A percentile compares a stretch with the other conserved stretches of the same genome.
phyloP scores from a whole-genome alignment of 2,113 vertebrate genomes.

The Bufo gargarizans region DNA sequence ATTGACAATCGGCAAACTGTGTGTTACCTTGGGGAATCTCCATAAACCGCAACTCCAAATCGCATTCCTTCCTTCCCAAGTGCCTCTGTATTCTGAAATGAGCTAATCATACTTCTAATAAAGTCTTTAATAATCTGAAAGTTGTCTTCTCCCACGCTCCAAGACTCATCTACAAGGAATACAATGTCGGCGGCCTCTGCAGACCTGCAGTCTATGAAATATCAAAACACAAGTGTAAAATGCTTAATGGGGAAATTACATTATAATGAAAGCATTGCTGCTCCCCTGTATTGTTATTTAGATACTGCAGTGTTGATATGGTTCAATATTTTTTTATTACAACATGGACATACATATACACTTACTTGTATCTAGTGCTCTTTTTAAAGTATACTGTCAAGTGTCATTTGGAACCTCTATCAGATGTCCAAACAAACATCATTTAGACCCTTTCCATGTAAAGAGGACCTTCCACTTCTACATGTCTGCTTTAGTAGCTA shows the following conservation, averaged over 20 bases:
- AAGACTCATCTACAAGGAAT: constrained; percentile 83
- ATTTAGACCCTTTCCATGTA: too few species aligned
- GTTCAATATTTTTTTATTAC: too few species aligned
- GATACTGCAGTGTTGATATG: too few species aligned
- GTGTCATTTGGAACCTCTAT: too few species aligned
- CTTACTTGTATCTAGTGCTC: too few species aligned
- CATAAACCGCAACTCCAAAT: constrained; percentile 81
- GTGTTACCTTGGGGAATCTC: constrained; percentile 76
- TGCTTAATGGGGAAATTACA: neutral
- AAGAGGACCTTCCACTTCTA: too few species aligned
- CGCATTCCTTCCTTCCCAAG: constrained; percentile 76
- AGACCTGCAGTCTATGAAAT: constrained; percentile 77
- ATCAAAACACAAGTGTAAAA: neutral
- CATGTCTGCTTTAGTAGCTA: too few species aligned
- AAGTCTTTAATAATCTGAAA: constrained; percentile 77
- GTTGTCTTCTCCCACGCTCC: constrained; percentile 68
- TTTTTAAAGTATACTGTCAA: too few species aligned
- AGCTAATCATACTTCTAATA: constrained; percentile 68
- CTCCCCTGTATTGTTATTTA: too few species aligned
- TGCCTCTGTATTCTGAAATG: constrained; percentile 68
- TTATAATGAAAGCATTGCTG: neutral
- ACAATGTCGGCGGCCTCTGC: constrained; percentile 78
- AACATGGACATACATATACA: too few species aligned
- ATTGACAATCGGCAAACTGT: neutral
- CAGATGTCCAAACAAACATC: too few species aligned